Evolutionary conservation across 2,888 invertebrate genomes (phyloP), one percentile per base, ranked within the genome.

Genomic region (Pseudolycoriella hygida): DNA sequence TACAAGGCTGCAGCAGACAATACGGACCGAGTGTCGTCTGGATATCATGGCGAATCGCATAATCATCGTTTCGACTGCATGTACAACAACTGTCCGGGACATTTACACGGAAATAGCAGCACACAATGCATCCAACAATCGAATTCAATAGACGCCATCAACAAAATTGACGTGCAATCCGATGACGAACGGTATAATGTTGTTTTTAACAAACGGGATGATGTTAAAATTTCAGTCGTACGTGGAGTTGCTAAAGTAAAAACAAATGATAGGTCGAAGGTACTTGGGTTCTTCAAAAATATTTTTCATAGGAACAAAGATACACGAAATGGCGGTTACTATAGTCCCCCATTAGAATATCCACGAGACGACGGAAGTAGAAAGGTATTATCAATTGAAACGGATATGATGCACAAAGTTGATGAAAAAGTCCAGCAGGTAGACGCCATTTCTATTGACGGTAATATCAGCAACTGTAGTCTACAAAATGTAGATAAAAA

Each of bases 401-500:
- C 18, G 31, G 32, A 31, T 43, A 32, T 32, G 18, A 17, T 32
- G 31, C 18, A 32, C 5, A 32, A 43, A 18, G 43, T 18, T 20
- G 18, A 43, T 43, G 18, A 43, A 5, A n/a, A 14, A 12, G 37
- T 6, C 12, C 37, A 12, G 12, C 25, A 25, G 4, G 5, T 8
- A 3, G 34, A 34, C 15, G 34, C 34, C 3, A 12, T 14, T 11
- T 14, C 32, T 18, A 55, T 58, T 31, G 53, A 62, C n/a, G 61
- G 63, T 50, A 61, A 62, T 48, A 65, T 67, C 42, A 64, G 64
- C 49, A 66, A 68, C 55, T 62, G 61, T 50, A 67, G 66, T 49
- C 53, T 66, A 40, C 62, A 59, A 48, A 66, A 67, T 50, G 56
- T 64, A 15, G 68, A 66, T 39, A 56, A 53, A 32, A 60, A 60